Evolutionary conservation across 2,113 vertebrate species (phyloP), one percentile per base, ranked within the genome.

Genomic region (Tragelaphus strepsiceros): DNA sequence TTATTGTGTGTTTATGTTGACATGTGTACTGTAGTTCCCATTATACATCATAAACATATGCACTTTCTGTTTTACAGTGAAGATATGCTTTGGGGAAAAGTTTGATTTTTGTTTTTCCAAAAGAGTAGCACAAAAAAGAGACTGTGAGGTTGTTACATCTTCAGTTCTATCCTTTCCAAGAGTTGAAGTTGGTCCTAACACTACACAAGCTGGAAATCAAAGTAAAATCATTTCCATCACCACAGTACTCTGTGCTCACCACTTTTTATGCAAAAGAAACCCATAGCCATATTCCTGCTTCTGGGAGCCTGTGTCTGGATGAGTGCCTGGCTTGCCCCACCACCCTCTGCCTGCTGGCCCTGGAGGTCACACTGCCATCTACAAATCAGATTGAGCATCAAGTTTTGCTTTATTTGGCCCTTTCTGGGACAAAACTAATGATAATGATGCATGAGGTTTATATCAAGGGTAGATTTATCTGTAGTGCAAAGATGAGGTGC

Each of bases 41-140:
- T 35, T 39, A 19, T 7, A 0, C 30, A 17, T 53, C 84, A 49
- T 16, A 30, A 24, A 56, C 9, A 13, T 28, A 74, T 58, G 54
- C 14, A 2, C 58, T 83, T 83, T 83, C 71, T 88, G 32, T n/a
- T 87, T 83, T 71, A 92, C n/a, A 28, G 21, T 61, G 54, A 96
- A 49, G 35, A 51, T 46, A 15, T 82, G 77, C 82, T 88, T 90
- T 61, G 22, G 91, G 86, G 56, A 71, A 59, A 89, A 74, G 28
- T 95, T 89, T 61, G 53, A 24, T 56, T 97, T 87, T 90, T 78
- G 49, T 46, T 4, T 92, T 96, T 64, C 53, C 24, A 56, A 61
- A 14, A 67, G 51, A 39, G 26, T 51, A 58, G 51, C 58, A 82
- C 39, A 54, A 22, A 90, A 49, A 51, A 51, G 80, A 46, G 39